phyloP scores from a whole-genome alignment of 2,113 vertebrate species.

The Tinamus guttatus region DNA sequence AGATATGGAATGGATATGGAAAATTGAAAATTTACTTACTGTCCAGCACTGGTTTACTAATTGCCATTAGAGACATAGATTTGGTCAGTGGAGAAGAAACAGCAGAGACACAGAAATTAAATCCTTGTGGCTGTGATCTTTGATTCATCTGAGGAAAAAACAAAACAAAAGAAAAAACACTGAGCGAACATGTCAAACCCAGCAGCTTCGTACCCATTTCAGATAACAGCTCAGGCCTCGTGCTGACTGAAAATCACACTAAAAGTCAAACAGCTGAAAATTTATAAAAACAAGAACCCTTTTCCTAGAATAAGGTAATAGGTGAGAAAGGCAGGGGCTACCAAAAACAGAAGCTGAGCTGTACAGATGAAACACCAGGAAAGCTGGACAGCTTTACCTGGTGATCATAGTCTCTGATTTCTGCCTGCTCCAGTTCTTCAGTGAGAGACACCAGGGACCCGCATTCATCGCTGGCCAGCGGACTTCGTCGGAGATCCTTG shows the following conservation, averaged over 20 bases:
- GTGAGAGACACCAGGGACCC: slow-evolving; percentile 88
- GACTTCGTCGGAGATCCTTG: slow-evolving; percentile 73
- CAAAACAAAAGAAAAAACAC: slow-evolving; percentile 13
- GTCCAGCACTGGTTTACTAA: slow-evolving; percentile 89
- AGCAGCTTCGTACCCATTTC: background rate
- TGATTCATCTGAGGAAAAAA: slow-evolving; percentile 61
- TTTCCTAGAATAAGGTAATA: background rate
- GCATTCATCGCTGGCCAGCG: slow-evolving; percentile 77
- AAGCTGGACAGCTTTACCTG: slow-evolving; percentile 77
- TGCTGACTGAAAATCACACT: background rate
- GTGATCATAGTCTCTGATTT: slow-evolving; percentile 74
- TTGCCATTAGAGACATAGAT: slow-evolving; percentile 92
- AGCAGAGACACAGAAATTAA: slow-evolving; percentile 81
- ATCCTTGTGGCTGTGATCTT: slow-evolving; percentile 66
- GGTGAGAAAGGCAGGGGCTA: background rate
- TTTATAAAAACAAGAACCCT: background rate
- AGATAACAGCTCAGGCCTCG: background rate
- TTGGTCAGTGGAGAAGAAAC: slow-evolving; percentile 88
- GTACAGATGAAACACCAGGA: background rate
- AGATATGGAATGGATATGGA: background rate
- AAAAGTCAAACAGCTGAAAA: background rate
- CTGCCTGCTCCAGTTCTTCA: slow-evolving; percentile 85
- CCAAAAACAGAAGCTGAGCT: background rate
- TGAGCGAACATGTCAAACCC: background rate
- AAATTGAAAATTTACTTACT: slow-evolving; percentile 82